A percentile compares a stretch with the other conserved stretches of the same genome.
Conservation (phyloP, 2,113 vertebrate species). For the Haemorhous mexicanus region DNA sequence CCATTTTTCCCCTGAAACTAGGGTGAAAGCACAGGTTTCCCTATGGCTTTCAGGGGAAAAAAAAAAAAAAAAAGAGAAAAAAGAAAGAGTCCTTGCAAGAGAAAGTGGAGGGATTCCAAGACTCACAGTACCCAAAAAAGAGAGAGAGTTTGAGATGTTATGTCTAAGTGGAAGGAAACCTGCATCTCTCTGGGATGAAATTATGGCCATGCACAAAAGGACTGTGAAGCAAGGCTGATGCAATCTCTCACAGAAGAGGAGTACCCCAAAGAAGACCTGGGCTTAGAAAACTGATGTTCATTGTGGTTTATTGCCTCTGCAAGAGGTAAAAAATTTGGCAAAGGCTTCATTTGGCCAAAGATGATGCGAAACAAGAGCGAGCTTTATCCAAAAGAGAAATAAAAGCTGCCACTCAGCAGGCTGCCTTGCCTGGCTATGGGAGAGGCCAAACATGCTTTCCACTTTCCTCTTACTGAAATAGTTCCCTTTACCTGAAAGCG, state of each 20-base stretch:
- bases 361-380: background rate
- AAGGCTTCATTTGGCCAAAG: background rate
- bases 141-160: background rate
- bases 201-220: background rate
- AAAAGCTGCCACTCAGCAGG: background rate
- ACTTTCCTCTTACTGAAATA: background rate
- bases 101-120: background rate
- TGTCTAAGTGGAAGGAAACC: background rate
- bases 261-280: background rate
- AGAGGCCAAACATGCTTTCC: background rate
- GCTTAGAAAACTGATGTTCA: background rate
- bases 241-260: background rate
- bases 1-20: background rate
- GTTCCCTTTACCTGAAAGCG: constrained; percentile 75
- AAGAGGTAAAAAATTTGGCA: background rate
- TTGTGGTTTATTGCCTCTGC: background rate
- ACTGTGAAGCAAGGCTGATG: background rate
- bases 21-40: background rate
- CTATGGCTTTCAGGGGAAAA: background rate
- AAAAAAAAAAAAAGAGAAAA: background rate
- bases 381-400: background rate
- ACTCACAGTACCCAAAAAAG: background rate
- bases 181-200: background rate
- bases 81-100: background rate
- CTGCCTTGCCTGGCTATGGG: background rate